Base-by-base conservation (phyloP, 92 coral and sea anemone species). In the Heliopora coerulea region DNA sequence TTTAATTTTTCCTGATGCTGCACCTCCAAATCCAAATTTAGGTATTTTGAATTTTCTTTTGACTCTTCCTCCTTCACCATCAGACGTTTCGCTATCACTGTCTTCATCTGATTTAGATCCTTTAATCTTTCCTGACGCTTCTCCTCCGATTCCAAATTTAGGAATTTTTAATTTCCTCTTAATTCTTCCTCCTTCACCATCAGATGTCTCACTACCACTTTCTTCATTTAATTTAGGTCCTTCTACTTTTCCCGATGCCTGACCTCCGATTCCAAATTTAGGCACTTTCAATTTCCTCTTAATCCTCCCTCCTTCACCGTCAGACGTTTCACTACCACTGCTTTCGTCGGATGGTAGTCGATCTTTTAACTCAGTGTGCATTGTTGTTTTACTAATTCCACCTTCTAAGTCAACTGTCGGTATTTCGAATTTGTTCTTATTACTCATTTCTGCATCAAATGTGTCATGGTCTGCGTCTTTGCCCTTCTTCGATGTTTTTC, bases 321-420 rank as follows among this genome's bases (percentile, higher is more conserved):
- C 74, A 7, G 74, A 66, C n/a, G 74, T 66, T 8, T 67, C 74
- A 67, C 74, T 67, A 24, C 25, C 72, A 40, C 72, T 64, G 19
- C 52, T n/a, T 50, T 50, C 58, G 26, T 6, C 58, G 3, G 58
- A 50, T 17, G 58, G 58, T 3, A 7, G 58, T 50, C 17, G 58
- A 50, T 50, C 7, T 23, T 50, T 17, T 50, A 50, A 17, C 21
- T 50, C 8, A 3, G 58, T 50, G 6, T 17, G 8, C 5, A 50
- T 50, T 6, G 58, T 5, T 17, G 21, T n/a, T 17, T 50, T 50
- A 3, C 7, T 6, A 50, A 50, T 17, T 5, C 58, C 58, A 17
- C 58, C 58, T 50, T 50, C 58, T 23, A 50, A 3, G 4, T 68
- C 60, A 28, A 68, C 26, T 0, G 41, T 13, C 8, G 75, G 75